A percentile compares a stretch with the other conserved stretches of the same genome.
phyloP scores from a whole-genome alignment of 2,888 invertebrate genomes.

The Ectemnius cavifrons region DNA sequence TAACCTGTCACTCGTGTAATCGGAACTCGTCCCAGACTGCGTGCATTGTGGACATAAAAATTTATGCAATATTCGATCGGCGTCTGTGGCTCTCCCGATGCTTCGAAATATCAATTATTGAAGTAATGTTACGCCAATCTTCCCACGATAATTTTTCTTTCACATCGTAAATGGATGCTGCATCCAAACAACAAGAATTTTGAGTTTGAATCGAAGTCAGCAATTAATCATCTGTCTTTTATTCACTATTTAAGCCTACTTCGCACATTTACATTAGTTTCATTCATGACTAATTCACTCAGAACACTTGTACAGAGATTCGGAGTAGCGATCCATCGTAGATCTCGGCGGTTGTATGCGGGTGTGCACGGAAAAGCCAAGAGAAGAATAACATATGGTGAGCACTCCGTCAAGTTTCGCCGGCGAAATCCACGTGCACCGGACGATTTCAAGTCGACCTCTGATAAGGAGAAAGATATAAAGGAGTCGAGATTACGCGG shows the following conservation, averaged over 20 bases:
- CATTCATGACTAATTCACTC: too few species aligned
- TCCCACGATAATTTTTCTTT: background rate
- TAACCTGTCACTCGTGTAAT: background rate
- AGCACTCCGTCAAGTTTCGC: slow-evolving; percentile 55
- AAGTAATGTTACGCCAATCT: background rate
- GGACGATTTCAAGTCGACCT: slow-evolving; percentile 26
- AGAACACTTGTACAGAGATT: background rate
- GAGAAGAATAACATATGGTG: slow-evolving; percentile 50
- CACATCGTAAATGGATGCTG: background rate
- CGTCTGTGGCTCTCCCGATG: too few species aligned
- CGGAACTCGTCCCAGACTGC: background rate
- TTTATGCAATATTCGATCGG: too few species aligned
- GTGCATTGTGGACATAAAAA: background rate
- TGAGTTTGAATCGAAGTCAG: too few species aligned
- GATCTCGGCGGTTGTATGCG: slow-evolving; percentile 9
- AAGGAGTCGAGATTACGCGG: slow-evolving; percentile 62
- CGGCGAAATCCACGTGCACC: slow-evolving; percentile 50
- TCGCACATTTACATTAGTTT: too few species aligned
- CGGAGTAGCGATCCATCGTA: background rate
- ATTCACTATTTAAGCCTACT: too few species aligned
- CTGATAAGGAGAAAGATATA: slow-evolving; percentile 60
- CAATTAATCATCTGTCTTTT: too few species aligned
- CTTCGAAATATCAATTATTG: too few species aligned
- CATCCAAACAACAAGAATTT: too few species aligned
- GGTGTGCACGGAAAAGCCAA: slow-evolving; percentile 35